Evolutionary conservation across 2,797 vertebrate species (phyloP), one percentile per base, ranked within the genome.

Genomic region (Carcharodon carcharias): DNA sequence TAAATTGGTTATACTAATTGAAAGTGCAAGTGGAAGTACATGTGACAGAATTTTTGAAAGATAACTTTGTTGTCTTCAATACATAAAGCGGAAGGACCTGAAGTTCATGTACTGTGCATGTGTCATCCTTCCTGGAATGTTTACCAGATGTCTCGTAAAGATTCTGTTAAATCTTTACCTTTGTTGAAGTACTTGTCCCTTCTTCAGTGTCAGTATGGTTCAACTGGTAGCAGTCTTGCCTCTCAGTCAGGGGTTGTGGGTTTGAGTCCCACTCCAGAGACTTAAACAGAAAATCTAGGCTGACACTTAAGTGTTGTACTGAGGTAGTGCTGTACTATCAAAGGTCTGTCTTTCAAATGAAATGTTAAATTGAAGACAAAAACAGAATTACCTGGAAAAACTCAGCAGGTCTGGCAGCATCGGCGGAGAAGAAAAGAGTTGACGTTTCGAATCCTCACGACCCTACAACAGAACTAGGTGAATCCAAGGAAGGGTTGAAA

Each of bases 1-100:
- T 61, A 91, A 91, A 58, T 63, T 91, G 58, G 56, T 91, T 91
- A 91, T 35, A 61, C 35, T 63, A n/a, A 91, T 35, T 91, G 88
- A 35, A n/a, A 35, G n/a, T 91, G 58, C 31, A 91, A 91, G 56
- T 91, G 82, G 35, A 63, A 91, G 88, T 61, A n/a, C 88, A 91
- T 91, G 88, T 63, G 58, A 91, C 31, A 91, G 56, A 56, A 5
- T 91, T 35, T 16, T 63, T 91, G 31, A 94, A 9, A 94, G n/a
- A 94, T 50, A 45, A 28, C 61, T 40, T 67, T 94, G 92, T n/a
- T 63, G 23, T 94, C 45, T 94, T 40, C 61, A 26, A 69, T 45
- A 45, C 92, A 40, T 7, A 67, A 65, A 65, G 40, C 63, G 11
- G 2, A 45, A 28, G 8, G 63, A 31, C 8, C 65, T 3, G 21